phyloP scores from a whole-genome alignment of 2,888 invertebrate genomes.

The Cylindroiulus punctatus region DNA sequence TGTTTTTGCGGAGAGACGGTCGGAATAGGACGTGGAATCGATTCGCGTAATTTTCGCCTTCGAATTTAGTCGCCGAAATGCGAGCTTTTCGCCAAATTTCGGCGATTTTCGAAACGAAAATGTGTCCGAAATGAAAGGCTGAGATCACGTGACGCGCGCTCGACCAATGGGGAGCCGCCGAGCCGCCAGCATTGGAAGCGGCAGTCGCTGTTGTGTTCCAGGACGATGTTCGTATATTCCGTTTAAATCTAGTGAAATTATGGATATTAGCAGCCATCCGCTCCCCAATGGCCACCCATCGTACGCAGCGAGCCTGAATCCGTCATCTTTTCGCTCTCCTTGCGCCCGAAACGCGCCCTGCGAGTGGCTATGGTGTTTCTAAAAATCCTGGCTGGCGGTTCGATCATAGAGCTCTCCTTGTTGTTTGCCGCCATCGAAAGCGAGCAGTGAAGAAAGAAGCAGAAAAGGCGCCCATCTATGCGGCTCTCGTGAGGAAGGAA shows the following conservation, averaged over 20 bases:
- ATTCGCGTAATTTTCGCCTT: too few relatives aligned
- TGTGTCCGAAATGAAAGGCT: not conserved
- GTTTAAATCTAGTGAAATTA: conserved; percentile 66
- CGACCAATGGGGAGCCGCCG: conserved; percentile 18
- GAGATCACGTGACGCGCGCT: conserved; percentile 2
- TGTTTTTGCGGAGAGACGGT: too few relatives aligned
- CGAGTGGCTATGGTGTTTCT: conserved; percentile 48
- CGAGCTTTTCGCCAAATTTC: too few relatives aligned
- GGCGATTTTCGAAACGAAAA: not conserved
- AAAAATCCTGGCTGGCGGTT: conserved; percentile 47
- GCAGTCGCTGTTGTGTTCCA: conserved; percentile 37
- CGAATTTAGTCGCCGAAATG: too few relatives aligned
- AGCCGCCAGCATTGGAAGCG: conserved; percentile 30
- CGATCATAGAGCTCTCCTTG: conserved; percentile 51
- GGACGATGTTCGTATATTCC: not conserved
- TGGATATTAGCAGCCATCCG: conserved; percentile 69
- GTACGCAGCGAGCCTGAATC: conserved; percentile 66
- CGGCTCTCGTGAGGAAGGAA: conserved; percentile 7
- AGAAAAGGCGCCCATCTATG: not conserved
- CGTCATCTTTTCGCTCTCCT: conserved; percentile 65
- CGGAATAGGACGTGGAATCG: too few relatives aligned
- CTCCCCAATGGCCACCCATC: conserved; percentile 61
- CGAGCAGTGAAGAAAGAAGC: not conserved
- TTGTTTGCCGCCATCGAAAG: conserved; percentile 57
- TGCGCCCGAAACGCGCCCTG: conserved; percentile 51